Evolutionary conservation across 2,888 invertebrate species (phyloP), one percentile per base, ranked within the genome.

Genomic region (Odontocerum albicorne): DNA sequence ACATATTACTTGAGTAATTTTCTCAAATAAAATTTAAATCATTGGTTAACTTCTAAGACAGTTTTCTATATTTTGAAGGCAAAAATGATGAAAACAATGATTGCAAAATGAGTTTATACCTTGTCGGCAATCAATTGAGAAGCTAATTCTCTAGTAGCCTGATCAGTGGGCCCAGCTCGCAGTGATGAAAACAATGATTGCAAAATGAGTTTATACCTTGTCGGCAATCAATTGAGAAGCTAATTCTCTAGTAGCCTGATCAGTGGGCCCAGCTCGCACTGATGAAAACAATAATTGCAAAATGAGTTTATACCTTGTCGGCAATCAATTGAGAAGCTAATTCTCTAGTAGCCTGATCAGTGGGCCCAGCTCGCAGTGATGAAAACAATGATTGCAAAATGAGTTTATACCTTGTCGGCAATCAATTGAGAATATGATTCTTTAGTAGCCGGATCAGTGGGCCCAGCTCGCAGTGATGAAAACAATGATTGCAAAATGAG

Each of bases 281-380:
- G 81, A 80, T 3, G 73, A 70, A n/a, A 82, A n/a, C n/a, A 32
- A 35, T 45, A 19, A 58, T 12, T 20, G 15, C n/a, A n/a, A 21
- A 16, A 58, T 32, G 39, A 35, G 15, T 39, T 27, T 4, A 27
- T 42, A 59, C 59, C 51, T 57, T 55, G 42, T 61, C 61, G 15
- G 55, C 38, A 10, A 60, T 31, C n/a, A 58, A 40, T n/a, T 49
- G 27, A 35, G 40, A 38, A 10, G 59, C 59, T 33, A 46, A 38
- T 15, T 57, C 43, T 46, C 40, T 51, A 19, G 31, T 38, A 8
- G 32, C 10, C 10, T 16, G 4, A n/a, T 58, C 52, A 2, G 40
- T 49, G 64, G 77, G 77, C 64, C 81, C 81, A 80, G 82, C 82
- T 3, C 83, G 68, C 15, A 82, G 64, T 0, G 81, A 80, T 3